Conservation (phyloP, 92 coral and sea anemone genomes). For the Siderastrea radians region DNA sequence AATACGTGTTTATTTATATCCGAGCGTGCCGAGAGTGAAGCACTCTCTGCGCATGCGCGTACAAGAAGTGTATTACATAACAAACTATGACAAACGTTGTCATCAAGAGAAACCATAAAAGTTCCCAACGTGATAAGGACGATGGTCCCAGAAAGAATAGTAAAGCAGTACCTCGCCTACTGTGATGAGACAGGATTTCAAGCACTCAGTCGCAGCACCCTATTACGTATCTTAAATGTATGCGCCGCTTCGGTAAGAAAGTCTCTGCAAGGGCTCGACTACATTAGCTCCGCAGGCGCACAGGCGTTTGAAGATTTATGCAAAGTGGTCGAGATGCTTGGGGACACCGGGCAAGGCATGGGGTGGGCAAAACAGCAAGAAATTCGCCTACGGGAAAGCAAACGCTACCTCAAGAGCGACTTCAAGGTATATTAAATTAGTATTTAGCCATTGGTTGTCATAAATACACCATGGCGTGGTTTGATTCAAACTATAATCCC, state of each 20-base stretch:
- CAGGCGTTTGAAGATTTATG: slow-evolving; percentile 62
- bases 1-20: too few relatives aligned
- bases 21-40: too few relatives aligned
- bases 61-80: too few relatives aligned
- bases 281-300: slow-evolving; percentile 64
- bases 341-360: slow-evolving; percentile 59
- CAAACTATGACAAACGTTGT: too few relatives aligned
- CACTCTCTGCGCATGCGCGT: too few relatives aligned
- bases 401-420: slow-evolving; percentile 62
- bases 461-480: not conserved
- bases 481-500: not conserved
- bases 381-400: slow-evolving; percentile 61
- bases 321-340: slow-evolving; percentile 45
- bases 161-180: slow-evolving; percentile 20
- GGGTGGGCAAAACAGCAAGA: slow-evolving; percentile 66
- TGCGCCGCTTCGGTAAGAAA: slow-evolving; percentile 51
- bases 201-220: slow-evolving; percentile 20
- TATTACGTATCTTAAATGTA: slow-evolving; percentile 22
- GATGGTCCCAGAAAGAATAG: slow-evolving; percentile 58
- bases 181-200: slow-evolving; percentile 22
- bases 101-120: slow-evolving; percentile 47
- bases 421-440: slow-evolving; percentile 38
- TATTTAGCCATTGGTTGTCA: not conserved
- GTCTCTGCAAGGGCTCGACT: slow-evolving; percentile 64
- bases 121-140: slow-evolving; percentile 60